Evolutionary conservation across 2,113 vertebrate genomes (phyloP).

Genomic region (Equus quagga): DNA sequence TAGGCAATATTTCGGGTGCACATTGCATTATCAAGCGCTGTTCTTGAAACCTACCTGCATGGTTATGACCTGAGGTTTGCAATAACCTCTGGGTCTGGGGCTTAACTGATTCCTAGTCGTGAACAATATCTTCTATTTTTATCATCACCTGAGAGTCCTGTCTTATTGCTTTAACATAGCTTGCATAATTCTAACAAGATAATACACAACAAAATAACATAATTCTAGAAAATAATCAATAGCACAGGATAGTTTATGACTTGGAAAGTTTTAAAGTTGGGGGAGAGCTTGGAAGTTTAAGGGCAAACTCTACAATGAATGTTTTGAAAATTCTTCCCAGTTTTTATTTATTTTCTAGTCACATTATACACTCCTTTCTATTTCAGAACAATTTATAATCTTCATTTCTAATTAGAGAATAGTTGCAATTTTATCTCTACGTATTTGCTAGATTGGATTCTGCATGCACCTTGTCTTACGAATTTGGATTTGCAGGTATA

Average conservation of each 20-base stretch:
- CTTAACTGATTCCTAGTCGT: background rate
- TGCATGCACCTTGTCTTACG: background rate
- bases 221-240: conserved; percentile 11
- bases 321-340: background rate
- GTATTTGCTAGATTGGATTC: background rate
- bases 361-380: background rate
- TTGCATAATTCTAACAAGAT: background rate
- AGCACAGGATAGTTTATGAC: background rate
- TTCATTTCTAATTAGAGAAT: conserved; percentile 16
- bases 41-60: background rate
- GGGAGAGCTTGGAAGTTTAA: background rate
- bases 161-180: background rate
- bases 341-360: conserved; percentile 4
- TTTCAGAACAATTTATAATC: background rate
- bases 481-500: background rate
- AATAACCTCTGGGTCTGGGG: background rate
- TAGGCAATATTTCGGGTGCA: background rate
- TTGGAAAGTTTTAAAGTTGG: background rate
- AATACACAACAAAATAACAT: background rate
- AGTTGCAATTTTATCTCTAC: background rate
- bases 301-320: background rate
- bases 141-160: background rate
- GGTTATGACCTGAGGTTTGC: background rate
- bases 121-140: background rate
- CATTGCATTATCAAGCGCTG: background rate